These are phyloP conservation scores for Turnix velox DNA, from an alignment of 2,113 vertebrate genomes.

Conservation along the genomic window DNA sequence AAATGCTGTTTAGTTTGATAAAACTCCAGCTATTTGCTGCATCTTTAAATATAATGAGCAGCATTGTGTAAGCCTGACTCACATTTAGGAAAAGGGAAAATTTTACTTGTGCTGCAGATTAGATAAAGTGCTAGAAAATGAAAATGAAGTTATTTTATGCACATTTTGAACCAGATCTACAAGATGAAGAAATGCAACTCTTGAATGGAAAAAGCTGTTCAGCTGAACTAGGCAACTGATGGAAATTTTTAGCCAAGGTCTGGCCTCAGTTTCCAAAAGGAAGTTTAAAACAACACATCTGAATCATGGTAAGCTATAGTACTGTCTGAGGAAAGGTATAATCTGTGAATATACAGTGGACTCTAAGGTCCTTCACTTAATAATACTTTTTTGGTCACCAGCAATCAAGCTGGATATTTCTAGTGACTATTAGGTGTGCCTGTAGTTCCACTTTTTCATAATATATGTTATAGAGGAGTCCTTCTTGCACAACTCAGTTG, in stretches of 20 bases:
- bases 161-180: not conserved
- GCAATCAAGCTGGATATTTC: not conserved
- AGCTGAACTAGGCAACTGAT: not conserved
- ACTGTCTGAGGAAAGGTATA: not conserved
- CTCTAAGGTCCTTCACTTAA: not conserved
- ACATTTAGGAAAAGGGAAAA: not conserved
- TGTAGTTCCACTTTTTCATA: not conserved
- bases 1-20: not conserved
- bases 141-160: not conserved
- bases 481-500: not conserved
- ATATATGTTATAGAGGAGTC: not conserved
- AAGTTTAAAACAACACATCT: not conserved
- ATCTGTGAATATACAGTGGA: not conserved
- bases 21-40: not conserved
- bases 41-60: not conserved
- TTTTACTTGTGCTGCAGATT: not conserved
- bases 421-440: not conserved
- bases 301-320: not conserved
- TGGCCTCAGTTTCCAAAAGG: not conserved
- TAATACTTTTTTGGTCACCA: not conserved
- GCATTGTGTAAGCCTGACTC: not conserved
- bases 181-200: not conserved
- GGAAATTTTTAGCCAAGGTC: not conserved
- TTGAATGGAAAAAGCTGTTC: not conserved
- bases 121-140: not conserved